Evolutionary conservation across 1,140 invertebrate genomes (phyloP).

Genomic region (Melitaea cinxia): DNA sequence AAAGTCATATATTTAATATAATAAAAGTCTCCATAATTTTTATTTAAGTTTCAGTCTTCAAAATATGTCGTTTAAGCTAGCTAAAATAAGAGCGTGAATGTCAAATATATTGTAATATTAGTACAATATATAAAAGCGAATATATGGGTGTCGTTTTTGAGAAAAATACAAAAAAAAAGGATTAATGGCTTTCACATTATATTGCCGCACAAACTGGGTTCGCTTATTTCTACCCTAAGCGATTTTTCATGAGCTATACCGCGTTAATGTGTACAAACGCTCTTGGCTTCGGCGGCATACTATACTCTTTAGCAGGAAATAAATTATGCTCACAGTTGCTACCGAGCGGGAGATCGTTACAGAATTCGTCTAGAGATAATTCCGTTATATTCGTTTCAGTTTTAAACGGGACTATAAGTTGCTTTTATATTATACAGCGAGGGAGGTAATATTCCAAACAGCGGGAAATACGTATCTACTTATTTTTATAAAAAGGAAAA

Average conservation of each 20-base stretch:
- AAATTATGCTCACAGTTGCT: conserved; percentile 67
- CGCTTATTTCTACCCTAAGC: conserved; percentile 64
- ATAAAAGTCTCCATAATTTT: too few relatives aligned
- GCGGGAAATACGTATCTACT: not conserved
- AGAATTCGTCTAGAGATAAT: conserved; percentile 59
- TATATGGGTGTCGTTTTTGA: conserved; percentile 34
- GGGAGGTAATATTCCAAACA: not conserved
- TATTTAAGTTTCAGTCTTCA: too few relatives aligned
- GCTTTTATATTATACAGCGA: not conserved
- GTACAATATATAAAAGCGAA: conserved; percentile 28
- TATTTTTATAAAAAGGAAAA: not conserved
- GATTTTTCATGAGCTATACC: conserved; percentile 75
- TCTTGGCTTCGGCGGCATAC: conserved; percentile 67
- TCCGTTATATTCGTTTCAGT: conserved; percentile 46
- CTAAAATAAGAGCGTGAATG: not conserved
- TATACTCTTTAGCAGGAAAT: conserved; percentile 72
- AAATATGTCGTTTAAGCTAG: too few relatives aligned
- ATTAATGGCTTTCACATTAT: conserved; percentile 56
- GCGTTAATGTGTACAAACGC: conserved; percentile 77
- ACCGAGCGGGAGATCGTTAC: conserved; percentile 44
- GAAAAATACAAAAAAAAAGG: conserved; percentile 43
- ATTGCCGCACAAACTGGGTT: conserved; percentile 57
- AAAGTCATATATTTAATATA: too few relatives aligned
- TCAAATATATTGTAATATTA: not conserved
- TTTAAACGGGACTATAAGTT: not conserved